These are phyloP conservation scores for Eupithecia vulgata DNA, from an alignment of 2,888 invertebrate genomes.

Conservation along the genomic window DNA sequence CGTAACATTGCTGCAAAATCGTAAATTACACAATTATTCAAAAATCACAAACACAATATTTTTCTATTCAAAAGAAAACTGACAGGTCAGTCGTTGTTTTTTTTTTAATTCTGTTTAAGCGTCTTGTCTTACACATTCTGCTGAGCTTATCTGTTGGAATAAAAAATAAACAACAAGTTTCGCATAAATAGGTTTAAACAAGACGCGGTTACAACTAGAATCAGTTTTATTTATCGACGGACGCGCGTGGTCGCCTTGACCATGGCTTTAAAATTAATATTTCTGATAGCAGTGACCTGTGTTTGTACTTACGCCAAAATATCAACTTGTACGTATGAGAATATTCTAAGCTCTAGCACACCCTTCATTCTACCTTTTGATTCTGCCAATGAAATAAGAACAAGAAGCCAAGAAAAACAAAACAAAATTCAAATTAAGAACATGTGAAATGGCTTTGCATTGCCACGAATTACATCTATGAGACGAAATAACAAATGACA, in stretches of 20 bases:
- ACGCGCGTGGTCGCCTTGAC: slow-evolving; percentile 70
- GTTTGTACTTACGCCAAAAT: slow-evolving; percentile 66
- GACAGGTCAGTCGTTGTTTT: slow-evolving; percentile 10
- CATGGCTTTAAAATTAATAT: slow-evolving; percentile 73
- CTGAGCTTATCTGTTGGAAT: slow-evolving; percentile 13
- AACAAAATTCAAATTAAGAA: slow-evolving; percentile 19
- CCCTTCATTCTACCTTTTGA: background rate
- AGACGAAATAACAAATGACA: slow-evolving; percentile 6
- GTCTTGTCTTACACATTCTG: background rate
- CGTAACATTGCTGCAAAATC: slow-evolving; percentile 28
- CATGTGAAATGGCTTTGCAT: background rate
- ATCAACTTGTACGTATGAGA: slow-evolving; percentile 73
- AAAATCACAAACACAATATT: slow-evolving; percentile 7
- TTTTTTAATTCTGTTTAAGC: background rate
- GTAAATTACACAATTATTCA: slow-evolving; percentile 11
- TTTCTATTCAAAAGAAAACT: background rate
- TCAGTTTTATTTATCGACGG: slow-evolving; percentile 62
- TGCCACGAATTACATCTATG: background rate
- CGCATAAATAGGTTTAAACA: slow-evolving; percentile 65
- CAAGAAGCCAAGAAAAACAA: background rate
- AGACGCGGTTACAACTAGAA: slow-evolving; percentile 51
- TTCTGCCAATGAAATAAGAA: background rate
- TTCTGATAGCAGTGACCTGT: slow-evolving; percentile 64
- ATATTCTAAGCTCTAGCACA: background rate
- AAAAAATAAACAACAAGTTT: slow-evolving; percentile 12